Evolutionary conservation across 2,113 vertebrate genomes (phyloP).

Genomic region (Muscicapa adusta): DNA sequence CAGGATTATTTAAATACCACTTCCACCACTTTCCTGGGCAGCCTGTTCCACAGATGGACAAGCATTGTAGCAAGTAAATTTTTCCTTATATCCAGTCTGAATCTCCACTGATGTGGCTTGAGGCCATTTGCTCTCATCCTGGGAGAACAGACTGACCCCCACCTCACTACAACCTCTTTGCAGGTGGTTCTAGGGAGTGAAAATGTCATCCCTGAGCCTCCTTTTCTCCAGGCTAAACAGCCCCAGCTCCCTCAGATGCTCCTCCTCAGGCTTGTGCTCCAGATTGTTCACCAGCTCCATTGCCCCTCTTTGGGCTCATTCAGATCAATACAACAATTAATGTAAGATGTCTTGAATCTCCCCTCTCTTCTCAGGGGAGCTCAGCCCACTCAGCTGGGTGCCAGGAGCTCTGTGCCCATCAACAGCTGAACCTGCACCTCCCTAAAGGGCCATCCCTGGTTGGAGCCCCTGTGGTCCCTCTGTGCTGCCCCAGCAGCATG

Average conservation of each 20-base stretch:
- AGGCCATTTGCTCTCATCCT: neutral
- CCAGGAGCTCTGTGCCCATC: neutral
- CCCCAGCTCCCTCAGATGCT: neutral
- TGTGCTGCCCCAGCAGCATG: accelerated
- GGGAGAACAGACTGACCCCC: neutral
- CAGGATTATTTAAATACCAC: too few species aligned
- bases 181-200: neutral
- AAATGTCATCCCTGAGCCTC: neutral
- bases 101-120: neutral
- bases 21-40: neutral
- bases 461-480: neutral
- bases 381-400: neutral
- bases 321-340: neutral
- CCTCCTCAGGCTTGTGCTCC: neutral
- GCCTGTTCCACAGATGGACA: neutral
- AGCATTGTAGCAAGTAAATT: accelerated
- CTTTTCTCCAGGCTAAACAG: neutral
- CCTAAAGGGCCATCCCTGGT: accelerated
- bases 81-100: neutral
- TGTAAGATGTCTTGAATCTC: neutral
- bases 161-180: neutral
- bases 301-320: neutral
- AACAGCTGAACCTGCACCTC: neutral
- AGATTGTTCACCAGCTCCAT: accelerated
- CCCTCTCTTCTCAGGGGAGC: neutral